Percentiles rank a stretch among this genome's conserved stretches.
These are phyloP conservation scores for Dryocosmus kuriphilus DNA, from an alignment of 2,888 invertebrate genomes.

Conservation along the genomic window DNA sequence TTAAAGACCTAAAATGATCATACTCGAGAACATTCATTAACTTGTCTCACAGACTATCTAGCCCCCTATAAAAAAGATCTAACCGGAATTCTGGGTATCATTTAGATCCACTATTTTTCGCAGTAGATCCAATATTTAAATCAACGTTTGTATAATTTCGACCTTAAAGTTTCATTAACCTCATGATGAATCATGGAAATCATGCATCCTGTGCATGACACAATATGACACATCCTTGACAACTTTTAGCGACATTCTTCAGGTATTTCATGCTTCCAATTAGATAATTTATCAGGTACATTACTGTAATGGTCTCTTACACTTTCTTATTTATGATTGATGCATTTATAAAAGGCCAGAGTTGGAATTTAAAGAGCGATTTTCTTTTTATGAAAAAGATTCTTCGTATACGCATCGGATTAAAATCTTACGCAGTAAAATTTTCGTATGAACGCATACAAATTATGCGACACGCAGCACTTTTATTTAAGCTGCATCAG, in stretches of 20 bases:
- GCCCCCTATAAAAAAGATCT: neutral
- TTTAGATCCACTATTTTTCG: neutral
- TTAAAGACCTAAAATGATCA: constrained; percentile 5
- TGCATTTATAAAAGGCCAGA: neutral
- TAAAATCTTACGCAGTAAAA: constrained; percentile 2
- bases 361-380: neutral
- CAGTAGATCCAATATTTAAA: neutral
- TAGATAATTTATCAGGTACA: neutral
- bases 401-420: constrained; percentile 1
- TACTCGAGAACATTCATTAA: neutral
- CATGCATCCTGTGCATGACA: neutral
- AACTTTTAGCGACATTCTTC: neutral
- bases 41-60: neutral
- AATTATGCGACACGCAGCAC: constrained; percentile 4
- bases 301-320: neutral
- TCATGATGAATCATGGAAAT: neutral
- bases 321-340: constrained; percentile 7
- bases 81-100: neutral
- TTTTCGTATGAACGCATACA: neutral
- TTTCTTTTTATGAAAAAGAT: neutral
- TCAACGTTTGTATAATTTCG: neutral
- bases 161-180: constrained; percentile 22
- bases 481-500: constrained; percentile 15
- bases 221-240: neutral
- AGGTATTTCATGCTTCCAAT: neutral